These are phyloP conservation scores for Cyphomyrmex costatus DNA, from an alignment of 1,140 invertebrate species.

Conservation along the genomic window DNA sequence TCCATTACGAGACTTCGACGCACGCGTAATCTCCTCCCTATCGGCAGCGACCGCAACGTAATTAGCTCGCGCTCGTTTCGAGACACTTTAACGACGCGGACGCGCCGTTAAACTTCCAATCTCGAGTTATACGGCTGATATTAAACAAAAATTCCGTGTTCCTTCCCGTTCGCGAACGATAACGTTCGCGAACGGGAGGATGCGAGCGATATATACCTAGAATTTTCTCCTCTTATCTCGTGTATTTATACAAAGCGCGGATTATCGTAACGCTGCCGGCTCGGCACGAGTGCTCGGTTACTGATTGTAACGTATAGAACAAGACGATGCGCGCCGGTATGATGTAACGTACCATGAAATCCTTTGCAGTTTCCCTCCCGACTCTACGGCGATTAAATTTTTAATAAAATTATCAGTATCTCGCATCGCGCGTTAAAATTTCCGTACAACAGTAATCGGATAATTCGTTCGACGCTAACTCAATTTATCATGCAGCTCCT, in stretches of 20 bases:
- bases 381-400: slow-evolving; percentile 12
- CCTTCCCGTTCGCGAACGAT: background rate
- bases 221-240: slow-evolving; percentile 24
- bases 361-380: background rate
- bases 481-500: background rate
- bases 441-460: background rate
- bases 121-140: slow-evolving; percentile 15
- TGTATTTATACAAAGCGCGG: background rate
- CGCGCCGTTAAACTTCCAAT: slow-evolving; percentile 20
- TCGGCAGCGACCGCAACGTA: background rate
- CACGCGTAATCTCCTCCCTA: background rate
- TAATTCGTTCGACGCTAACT: background rate
- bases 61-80: slow-evolving; percentile 30
- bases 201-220: background rate
- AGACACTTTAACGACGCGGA: slow-evolving; percentile 22
- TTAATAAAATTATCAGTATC: slow-evolving; percentile 1
- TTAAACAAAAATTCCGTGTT: slow-evolving; percentile 7
- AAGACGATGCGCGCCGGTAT: background rate
- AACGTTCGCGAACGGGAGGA: background rate
- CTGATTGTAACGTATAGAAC: background rate
- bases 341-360: background rate
- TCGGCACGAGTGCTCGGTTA: background rate
- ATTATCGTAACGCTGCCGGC: slow-evolving; percentile 14
- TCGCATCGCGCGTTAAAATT: background rate
- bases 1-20: slow-evolving; percentile 15